Conservation (phyloP, 2,888 invertebrate genomes). For the Pomacea canaliculata region DNA sequence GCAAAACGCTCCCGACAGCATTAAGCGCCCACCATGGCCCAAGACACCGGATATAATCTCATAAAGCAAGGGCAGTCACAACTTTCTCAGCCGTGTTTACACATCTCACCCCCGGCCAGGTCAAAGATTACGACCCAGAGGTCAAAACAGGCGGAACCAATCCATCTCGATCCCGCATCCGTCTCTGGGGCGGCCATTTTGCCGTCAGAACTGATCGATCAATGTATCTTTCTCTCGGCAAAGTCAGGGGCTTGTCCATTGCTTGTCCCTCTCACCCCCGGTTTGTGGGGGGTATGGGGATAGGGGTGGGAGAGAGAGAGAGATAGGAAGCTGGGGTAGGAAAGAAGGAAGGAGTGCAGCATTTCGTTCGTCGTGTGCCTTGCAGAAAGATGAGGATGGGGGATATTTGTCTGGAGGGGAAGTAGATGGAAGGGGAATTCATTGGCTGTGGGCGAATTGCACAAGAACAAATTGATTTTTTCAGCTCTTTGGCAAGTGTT, state of each 20-base stretch:
- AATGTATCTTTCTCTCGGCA: constrained; percentile 20
- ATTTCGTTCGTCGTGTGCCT: too few species aligned
- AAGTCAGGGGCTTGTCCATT: constrained; percentile 1
- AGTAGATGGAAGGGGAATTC: too few species aligned
- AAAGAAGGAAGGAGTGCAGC: not conserved
- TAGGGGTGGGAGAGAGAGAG: not conserved
- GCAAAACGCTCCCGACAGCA: too few species aligned
- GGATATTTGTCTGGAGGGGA: not conserved
- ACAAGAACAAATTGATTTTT: too few species aligned
- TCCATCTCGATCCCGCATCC: constrained; percentile 12
- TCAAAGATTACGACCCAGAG: constrained; percentile 20
- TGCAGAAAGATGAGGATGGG: not conserved
- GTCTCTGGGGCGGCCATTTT: constrained; percentile 16
- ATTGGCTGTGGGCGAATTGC: too few species aligned
- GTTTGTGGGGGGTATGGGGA: not conserved
- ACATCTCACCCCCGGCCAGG: constrained; percentile 8
- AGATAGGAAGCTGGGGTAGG: not conserved
- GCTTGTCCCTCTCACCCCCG: not conserved
- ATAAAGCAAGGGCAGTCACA: constrained; percentile 1
- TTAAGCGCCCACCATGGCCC: too few species aligned
- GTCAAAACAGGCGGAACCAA: constrained; percentile 19
- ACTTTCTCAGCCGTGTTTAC: constrained; percentile 10
- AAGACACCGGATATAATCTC: constrained; percentile 11
- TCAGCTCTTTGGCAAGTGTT: too few species aligned
- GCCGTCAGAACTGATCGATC: constrained; percentile 24